A percentile compares a stretch with the other conserved stretches of the same genome.
These are phyloP conservation scores for Erebia aethiops DNA, from an alignment of 2,888 invertebrate species.

Conservation along the genomic window DNA sequence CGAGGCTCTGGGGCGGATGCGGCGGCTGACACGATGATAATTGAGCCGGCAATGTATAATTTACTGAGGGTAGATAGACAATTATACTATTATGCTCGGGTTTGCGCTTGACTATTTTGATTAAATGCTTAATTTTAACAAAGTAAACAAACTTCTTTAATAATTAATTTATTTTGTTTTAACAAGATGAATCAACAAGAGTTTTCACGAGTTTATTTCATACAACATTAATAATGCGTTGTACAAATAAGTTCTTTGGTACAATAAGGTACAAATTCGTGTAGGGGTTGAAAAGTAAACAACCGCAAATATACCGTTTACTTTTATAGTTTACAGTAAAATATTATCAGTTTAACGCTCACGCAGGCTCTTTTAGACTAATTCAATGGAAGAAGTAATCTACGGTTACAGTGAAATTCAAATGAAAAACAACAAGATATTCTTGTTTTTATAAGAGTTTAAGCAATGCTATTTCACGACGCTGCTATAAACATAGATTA, in stretches of 20 bases:
- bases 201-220: too few relatives aligned
- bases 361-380: neutral
- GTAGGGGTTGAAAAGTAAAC: too few relatives aligned
- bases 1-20: conserved; percentile 54
- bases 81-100: neutral
- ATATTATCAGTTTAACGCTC: neutral
- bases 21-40: conserved; percentile 54
- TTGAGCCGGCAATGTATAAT: conserved; percentile 55
- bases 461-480: conserved; percentile 21
- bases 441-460: conserved; percentile 3
- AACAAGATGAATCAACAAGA: too few relatives aligned
- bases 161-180: too few relatives aligned
- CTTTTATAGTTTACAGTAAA: neutral
- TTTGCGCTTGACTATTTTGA: neutral
- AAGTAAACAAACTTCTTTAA: too few relatives aligned
- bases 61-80: neutral
- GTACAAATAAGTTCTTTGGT: too few relatives aligned
- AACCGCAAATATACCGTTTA: too few relatives aligned
- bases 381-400: neutral
- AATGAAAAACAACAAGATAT: conserved; percentile 15
- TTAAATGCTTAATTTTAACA: neutral
- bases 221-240: too few relatives aligned
- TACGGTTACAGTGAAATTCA: conserved; percentile 5
- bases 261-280: too few relatives aligned
- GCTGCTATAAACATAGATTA: conserved; percentile 20